phyloP scores from a whole-genome alignment of 2,113 vertebrate genomes.

The Bothrops jararaca region DNA sequence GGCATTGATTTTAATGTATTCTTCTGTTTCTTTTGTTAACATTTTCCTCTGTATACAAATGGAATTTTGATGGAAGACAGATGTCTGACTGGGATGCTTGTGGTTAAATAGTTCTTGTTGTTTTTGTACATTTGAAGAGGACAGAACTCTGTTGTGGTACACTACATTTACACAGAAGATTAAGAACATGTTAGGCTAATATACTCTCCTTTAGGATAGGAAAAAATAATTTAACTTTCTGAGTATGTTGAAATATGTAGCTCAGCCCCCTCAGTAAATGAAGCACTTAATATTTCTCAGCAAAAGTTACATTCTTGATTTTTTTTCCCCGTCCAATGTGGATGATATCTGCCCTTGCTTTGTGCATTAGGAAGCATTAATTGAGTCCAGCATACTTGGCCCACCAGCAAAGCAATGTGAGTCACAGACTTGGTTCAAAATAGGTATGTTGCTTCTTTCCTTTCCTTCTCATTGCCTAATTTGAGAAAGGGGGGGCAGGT shows the following conservation, averaged over 20 bases:
- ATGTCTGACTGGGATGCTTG: conserved; percentile 35
- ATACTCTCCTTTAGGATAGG: conserved; percentile 35
- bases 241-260: conserved; percentile 13
- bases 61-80: conserved; percentile 40
- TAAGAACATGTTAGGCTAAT: conserved; percentile 25
- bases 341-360: neutral
- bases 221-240: conserved; percentile 26
- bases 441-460: neutral
- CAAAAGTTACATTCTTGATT: neutral
- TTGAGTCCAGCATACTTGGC: too few relatives aligned
- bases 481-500: neutral
- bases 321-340: neutral
- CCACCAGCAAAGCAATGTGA: neutral
- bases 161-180: conserved; percentile 25
- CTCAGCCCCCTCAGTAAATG: neutral
- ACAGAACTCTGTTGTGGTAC: conserved; percentile 15
- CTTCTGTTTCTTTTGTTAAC: conserved; percentile 33
- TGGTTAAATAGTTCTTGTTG: conserved; percentile 45
- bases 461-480: neutral
- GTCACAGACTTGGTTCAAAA: neutral
- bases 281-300: neutral
- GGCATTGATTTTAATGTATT: conserved; percentile 49
- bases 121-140: conserved; percentile 37
- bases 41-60: conserved; percentile 32
- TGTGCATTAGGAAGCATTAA: neutral